phyloP scores from a whole-genome alignment of 2,113 vertebrate genomes.

The Ramphastos sulfuratus region DNA sequence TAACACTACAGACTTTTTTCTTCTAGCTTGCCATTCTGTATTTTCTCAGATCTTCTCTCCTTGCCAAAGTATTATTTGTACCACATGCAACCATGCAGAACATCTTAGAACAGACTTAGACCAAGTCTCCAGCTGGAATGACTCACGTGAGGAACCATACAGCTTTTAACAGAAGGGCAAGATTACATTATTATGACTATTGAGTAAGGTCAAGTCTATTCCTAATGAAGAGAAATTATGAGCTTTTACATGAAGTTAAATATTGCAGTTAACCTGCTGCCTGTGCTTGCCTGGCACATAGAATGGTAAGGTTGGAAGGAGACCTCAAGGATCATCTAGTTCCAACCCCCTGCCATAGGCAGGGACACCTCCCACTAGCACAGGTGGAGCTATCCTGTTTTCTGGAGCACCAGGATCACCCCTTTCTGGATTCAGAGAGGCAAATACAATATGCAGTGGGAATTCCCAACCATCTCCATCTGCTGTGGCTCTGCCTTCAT shows the following conservation, averaged over 20 bases:
- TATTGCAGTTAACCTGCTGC: not conserved
- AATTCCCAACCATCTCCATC: not conserved
- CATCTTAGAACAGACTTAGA: not conserved
- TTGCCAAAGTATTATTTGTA: not conserved
- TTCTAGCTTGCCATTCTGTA: not conserved
- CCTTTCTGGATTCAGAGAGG: not conserved
- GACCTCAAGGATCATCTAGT: too few relatives aligned
- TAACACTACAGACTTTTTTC: not conserved
- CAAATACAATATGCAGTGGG: not conserved
- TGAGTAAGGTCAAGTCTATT: not conserved
- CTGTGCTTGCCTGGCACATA: not conserved
- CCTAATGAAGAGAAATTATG: not conserved
- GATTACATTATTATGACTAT: not conserved
- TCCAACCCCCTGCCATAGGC: too few relatives aligned
- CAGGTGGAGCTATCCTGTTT: not conserved
- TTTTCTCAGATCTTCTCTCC: not conserved
- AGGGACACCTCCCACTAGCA: too few relatives aligned
- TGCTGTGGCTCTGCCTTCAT: not conserved
- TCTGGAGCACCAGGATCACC: not conserved
- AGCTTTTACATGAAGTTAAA: not conserved
- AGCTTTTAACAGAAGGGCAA: not conserved
- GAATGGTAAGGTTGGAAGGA: too few relatives aligned
- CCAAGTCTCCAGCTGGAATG: not conserved
- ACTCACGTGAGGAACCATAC: not conserved
- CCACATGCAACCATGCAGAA: not conserved